phyloP scores from a whole-genome alignment of 2,113 vertebrate genomes.

The Podarcis muralis region DNA sequence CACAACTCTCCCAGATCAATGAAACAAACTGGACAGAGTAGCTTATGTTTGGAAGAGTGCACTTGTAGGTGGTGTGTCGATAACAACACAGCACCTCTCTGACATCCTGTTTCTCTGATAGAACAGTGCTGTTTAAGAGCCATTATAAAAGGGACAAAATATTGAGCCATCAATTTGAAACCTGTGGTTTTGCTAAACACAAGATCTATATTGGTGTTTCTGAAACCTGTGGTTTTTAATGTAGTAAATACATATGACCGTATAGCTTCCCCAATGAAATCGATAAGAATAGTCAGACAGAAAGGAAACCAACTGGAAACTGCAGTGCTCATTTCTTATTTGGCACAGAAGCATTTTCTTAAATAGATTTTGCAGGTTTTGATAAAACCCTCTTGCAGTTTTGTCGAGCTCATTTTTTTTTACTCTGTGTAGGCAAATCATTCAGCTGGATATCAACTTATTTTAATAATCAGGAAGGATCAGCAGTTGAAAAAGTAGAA shows the following conservation, averaged over 20 bases:
- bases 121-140: background rate
- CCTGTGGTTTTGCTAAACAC: background rate
- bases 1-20: background rate
- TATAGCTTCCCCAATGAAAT: background rate
- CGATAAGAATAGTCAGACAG: background rate
- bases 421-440: background rate
- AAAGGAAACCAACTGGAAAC: background rate
- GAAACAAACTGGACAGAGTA: background rate
- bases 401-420: background rate
- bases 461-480: background rate
- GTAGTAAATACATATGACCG: background rate
- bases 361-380: background rate
- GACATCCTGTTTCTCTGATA: background rate
- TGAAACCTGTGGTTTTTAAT: background rate
- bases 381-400: background rate
- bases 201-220: too few species aligned
- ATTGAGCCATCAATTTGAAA: background rate
- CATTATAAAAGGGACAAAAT: background rate
- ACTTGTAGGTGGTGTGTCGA: background rate
- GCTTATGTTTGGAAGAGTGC: background rate
- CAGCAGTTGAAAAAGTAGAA: background rate
- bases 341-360: background rate
- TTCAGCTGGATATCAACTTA: background rate
- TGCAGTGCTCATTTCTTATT: background rate
- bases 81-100: background rate